phyloP scores from a whole-genome alignment of 2,888 invertebrate genomes.

The Xylocampa areola region DNA sequence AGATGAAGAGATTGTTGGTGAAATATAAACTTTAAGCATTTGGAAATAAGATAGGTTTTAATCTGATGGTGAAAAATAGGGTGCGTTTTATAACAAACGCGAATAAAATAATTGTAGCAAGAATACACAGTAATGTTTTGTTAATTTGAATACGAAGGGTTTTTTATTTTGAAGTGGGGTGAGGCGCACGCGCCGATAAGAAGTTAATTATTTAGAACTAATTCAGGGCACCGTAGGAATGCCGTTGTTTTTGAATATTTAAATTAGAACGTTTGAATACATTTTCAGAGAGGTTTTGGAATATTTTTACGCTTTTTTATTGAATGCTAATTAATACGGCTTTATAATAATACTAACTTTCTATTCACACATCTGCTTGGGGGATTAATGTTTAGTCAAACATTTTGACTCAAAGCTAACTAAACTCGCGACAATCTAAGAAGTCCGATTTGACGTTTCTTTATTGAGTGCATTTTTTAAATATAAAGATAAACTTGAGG shows the following conservation, averaged over 20 bases:
- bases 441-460: too few species aligned
- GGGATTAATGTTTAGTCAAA: too few species aligned
- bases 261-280: conserved; percentile 60
- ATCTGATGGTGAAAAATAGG: conserved; percentile 19
- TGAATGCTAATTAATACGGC: background rate
- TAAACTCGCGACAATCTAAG: too few species aligned
- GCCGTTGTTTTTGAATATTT: conserved; percentile 76
- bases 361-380: background rate
- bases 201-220: conserved; percentile 89
- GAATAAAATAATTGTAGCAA: conserved; percentile 82
- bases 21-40: conserved; percentile 28
- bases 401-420: too few species aligned
- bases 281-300: conserved; percentile 22
- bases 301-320: conserved; percentile 36
- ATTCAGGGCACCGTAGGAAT: conserved; percentile 76
- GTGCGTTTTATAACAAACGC: conserved; percentile 61
- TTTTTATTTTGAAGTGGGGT: conserved; percentile 75
- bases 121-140: conserved; percentile 87
- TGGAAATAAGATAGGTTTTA: accelerated
- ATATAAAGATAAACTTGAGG: too few species aligned
- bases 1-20: conserved; percentile 24
- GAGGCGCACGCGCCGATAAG: conserved; percentile 85
- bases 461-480: too few species aligned
- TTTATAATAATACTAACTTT: too few species aligned
- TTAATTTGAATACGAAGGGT: conserved; percentile 87